Conservation (phyloP, 2,888 invertebrate species). For the Sinhomidia bicolor region DNA sequence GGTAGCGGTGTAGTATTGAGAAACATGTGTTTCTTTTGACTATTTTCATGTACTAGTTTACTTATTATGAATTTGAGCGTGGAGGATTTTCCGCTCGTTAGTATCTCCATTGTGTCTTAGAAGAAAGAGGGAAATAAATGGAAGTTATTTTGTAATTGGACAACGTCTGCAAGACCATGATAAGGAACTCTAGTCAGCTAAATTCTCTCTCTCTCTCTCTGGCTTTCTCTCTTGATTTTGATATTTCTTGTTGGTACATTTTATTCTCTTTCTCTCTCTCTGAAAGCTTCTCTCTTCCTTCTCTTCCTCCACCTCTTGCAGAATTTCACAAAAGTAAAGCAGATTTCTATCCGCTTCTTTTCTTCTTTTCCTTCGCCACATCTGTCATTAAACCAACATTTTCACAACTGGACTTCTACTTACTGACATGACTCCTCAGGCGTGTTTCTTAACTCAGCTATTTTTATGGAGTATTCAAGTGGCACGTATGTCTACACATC, state of each 20-base stretch:
- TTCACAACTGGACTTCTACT: conserved; percentile 40
- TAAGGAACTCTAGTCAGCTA: conserved; percentile 56
- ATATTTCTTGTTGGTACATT: conserved; percentile 25
- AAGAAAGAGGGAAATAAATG: conserved; percentile 57
- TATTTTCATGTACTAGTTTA: conserved; percentile 37
- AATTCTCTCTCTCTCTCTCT: conserved; percentile 22
- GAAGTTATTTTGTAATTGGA: conserved; percentile 70
- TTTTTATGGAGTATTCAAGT: background rate
- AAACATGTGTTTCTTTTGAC: conserved; percentile 50
- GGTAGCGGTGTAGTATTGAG: background rate
- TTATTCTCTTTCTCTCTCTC: background rate
- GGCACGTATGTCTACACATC: background rate
- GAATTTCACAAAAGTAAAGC: conserved; percentile 12
- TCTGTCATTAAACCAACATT: conserved; percentile 64
- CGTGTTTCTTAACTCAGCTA: conserved; percentile 2
- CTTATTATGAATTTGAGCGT: conserved; percentile 42
- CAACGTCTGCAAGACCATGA: conserved; percentile 62
- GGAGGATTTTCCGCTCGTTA: conserved; percentile 72
- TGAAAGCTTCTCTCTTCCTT: background rate
- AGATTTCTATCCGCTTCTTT: conserved; percentile 35
- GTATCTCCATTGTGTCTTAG: conserved; percentile 56
- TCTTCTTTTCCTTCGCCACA: background rate
- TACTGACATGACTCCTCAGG: conserved; percentile 8
- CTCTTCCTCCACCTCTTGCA: background rate
- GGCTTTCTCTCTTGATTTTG: background rate